These are phyloP conservation scores for Cydia pomonella DNA, from an alignment of 1,140 invertebrate genomes.

Conservation along the genomic window DNA sequence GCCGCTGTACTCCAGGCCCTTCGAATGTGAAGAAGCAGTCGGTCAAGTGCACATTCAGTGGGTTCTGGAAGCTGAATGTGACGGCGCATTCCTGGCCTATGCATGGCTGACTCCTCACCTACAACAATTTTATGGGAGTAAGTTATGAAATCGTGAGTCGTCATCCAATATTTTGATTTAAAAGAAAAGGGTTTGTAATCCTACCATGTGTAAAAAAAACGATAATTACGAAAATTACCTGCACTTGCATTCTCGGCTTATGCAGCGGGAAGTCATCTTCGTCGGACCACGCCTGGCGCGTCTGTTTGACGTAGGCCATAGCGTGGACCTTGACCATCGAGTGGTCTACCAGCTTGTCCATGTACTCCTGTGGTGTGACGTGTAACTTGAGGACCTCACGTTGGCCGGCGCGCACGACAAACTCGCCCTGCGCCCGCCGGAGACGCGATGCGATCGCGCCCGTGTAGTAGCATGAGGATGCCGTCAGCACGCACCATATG, in stretches of 20 bases:
- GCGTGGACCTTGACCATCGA: slow-evolving; percentile 85
- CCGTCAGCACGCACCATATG: slow-evolving; percentile 83
- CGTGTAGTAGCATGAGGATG: slow-evolving; percentile 86
- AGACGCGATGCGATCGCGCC: slow-evolving; percentile 85
- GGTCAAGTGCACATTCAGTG: slow-evolving; percentile 82
- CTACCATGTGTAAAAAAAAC: neutral
- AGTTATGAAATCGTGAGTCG: neutral
- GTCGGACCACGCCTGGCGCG: slow-evolving; percentile 85
- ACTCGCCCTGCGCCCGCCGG: slow-evolving; percentile 83
- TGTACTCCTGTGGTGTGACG: slow-evolving; percentile 82
- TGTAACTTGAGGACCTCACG: slow-evolving; percentile 80
- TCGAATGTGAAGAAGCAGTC: slow-evolving; percentile 85
- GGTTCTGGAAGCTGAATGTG: slow-evolving; percentile 85
- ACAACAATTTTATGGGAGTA: neutral
- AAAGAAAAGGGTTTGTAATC: no score
- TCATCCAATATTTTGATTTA: no score
- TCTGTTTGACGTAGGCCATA: slow-evolving; percentile 85
- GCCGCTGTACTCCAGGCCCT: slow-evolving; percentile 84
- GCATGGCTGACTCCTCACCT: slow-evolving; percentile 77
- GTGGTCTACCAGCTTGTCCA: slow-evolving; percentile 86
- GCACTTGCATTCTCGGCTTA: slow-evolving; percentile 83
- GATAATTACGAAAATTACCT: slow-evolving; percentile 56
- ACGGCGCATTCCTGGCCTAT: slow-evolving; percentile 73
- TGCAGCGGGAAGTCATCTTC: slow-evolving; percentile 86
- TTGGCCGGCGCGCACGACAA: slow-evolving; percentile 81